These are phyloP conservation scores for Drosophila sturtevanti DNA, from an alignment of 1,140 invertebrate species.

Conservation along the genomic window DNA sequence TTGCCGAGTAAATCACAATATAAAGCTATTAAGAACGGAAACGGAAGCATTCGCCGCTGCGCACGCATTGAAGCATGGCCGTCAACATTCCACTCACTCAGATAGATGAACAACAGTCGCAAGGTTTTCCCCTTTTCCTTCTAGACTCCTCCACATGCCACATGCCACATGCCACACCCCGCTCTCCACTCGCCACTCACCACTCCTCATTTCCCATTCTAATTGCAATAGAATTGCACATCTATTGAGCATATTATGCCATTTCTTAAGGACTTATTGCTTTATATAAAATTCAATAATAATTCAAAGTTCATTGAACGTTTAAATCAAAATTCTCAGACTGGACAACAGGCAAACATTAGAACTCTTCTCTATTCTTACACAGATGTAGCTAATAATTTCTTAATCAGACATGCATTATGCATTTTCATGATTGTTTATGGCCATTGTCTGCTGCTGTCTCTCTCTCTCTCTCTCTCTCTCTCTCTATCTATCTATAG, in stretches of 20 bases:
- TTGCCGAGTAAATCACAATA: conserved; percentile 79
- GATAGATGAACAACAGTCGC: background rate
- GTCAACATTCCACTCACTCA: conserved; percentile 61
- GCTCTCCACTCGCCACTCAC: no score
- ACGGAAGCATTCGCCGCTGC: conserved; percentile 80
- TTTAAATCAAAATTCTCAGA: conserved; percentile 8
- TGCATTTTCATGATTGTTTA: conserved; percentile 76
- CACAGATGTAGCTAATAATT: conserved; percentile 64
- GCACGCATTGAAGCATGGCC: conserved; percentile 78
- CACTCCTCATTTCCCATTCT: no score
- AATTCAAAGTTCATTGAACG: conserved; percentile 4
- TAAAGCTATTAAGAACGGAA: conserved; percentile 82
- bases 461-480: background rate
- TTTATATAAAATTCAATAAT: conserved; percentile 9
- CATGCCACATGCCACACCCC: background rate
- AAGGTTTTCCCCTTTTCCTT: background rate
- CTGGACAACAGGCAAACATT: background rate
- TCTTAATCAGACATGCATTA: conserved; percentile 76
- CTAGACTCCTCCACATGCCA: background rate
- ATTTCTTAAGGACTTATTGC: background rate
- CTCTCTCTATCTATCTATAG: background rate
- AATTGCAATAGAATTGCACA: background rate
- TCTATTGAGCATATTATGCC: background rate
- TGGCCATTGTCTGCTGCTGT: conserved; percentile 57
- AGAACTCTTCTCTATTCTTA: background rate